A percentile compares a stretch with the other conserved stretches of the same genome.
Conservation (phyloP, 2,888 invertebrate species). For the Cephalotes varians region DNA sequence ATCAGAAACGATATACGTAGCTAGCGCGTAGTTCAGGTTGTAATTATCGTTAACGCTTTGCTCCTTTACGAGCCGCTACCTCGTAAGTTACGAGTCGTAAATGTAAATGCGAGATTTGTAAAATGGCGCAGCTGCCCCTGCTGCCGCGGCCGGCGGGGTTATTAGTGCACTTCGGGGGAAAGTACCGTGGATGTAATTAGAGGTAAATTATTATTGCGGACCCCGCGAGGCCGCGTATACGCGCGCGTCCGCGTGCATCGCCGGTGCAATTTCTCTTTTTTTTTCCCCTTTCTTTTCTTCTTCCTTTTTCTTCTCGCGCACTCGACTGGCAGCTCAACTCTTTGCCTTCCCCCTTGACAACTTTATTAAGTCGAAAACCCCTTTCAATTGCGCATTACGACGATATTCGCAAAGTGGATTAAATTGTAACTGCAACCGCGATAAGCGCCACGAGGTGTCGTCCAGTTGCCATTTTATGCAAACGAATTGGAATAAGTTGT, state of each 20-base stretch:
- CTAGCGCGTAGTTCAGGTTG: conserved; percentile 59
- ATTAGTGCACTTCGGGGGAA: conserved; percentile 65
- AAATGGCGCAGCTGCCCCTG: conserved; percentile 69
- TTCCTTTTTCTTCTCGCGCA: background rate
- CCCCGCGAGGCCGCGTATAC: conserved; percentile 15
- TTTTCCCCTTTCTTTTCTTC: background rate
- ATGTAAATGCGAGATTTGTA: conserved; percentile 75
- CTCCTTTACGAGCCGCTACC: conserved; percentile 70
- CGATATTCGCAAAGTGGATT: conserved; percentile 43
- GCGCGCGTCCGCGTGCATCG: conserved; percentile 50
- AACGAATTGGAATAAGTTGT: conserved; percentile 27
- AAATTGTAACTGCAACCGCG: conserved; percentile 33
- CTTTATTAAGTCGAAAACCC: conserved; percentile 41
- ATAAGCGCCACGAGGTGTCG: conserved; percentile 27
- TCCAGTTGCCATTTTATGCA: conserved; percentile 12
- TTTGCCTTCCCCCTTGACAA: conserved; percentile 12
- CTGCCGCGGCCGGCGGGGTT: conserved; percentile 57
- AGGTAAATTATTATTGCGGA: conserved; percentile 71
- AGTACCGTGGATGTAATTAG: conserved; percentile 69
- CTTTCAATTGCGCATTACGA: conserved; percentile 42
- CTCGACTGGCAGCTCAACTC: conserved; percentile 25
- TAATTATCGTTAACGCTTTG: conserved; percentile 74
- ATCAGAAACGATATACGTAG: conserved; percentile 70
- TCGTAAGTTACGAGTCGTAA: conserved; percentile 74
- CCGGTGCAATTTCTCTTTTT: conserved; percentile 28